Evolutionary conservation across 2,113 vertebrate species (phyloP).

Genomic region (Corydoras sp.): DNA sequence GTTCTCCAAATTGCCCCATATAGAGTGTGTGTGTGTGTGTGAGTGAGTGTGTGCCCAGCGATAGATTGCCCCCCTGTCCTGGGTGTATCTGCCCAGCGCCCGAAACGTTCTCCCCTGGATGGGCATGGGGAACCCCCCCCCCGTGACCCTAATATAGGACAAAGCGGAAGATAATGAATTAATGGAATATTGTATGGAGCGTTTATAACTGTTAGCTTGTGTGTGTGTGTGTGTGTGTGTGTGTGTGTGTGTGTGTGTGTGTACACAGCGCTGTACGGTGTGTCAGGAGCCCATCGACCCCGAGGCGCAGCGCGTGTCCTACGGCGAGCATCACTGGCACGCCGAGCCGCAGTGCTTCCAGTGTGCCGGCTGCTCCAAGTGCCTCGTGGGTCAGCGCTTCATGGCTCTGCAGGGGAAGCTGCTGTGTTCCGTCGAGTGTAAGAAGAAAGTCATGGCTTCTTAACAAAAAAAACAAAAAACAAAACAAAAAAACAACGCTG

Average conservation of each 20-base stretch:
- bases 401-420: constrained; percentile 83
- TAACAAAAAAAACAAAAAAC: background rate
- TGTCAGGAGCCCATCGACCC: constrained; percentile 86
- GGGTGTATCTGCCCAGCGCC: too few species aligned
- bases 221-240: too few species aligned
- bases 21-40: too few species aligned
- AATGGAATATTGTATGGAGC: background rate
- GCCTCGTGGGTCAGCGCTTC: constrained; percentile 88
- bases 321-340: constrained; percentile 89
- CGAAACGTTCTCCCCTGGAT: too few species aligned
- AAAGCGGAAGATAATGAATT: too few species aligned
- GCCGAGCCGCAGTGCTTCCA: constrained; percentile 80
- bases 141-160: too few species aligned
- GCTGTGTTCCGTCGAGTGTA: constrained; percentile 91
- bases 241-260: background rate
- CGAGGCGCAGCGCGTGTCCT: constrained; percentile 87
- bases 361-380: constrained; percentile 88
- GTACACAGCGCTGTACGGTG: constrained; percentile 75
- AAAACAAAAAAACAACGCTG: background rate
- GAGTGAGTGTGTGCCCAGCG: too few species aligned
- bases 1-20: too few species aligned
- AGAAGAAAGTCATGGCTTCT: constrained; percentile 74
- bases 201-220: background rate
- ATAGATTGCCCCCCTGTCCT: too few species aligned
- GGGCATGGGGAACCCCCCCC: too few species aligned